These are phyloP conservation scores for Altica lythri DNA, from an alignment of 2,888 invertebrate genomes.

Conservation along the genomic window DNA sequence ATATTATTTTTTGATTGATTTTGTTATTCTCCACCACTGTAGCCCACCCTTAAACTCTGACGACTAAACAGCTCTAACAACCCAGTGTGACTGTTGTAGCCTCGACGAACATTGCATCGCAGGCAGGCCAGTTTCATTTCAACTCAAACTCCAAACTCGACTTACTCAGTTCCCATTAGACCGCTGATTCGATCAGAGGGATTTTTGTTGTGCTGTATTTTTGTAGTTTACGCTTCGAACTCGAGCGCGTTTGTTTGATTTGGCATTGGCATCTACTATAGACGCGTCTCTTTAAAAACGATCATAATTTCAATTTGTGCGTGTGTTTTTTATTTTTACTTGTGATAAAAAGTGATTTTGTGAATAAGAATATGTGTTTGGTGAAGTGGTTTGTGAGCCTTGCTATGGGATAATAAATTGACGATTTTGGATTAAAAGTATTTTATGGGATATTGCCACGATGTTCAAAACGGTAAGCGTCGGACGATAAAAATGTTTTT, in stretches of 20 bases:
- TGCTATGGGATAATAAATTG: slow-evolving; percentile 16
- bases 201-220: too few species aligned
- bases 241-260: too few species aligned
- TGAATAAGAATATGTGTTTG: slow-evolving; percentile 12
- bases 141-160: neutral
- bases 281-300: too few species aligned
- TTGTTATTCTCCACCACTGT: slow-evolving; percentile 25
- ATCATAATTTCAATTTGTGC: too few species aligned
- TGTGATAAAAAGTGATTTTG: too few species aligned
- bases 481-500: slow-evolving; percentile 17
- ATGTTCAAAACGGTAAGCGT: slow-evolving; percentile 29
- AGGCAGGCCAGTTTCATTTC: slow-evolving; percentile 15
- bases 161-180: slow-evolving; percentile 8
- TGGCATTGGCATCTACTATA: too few species aligned
- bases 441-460: slow-evolving; percentile 24
- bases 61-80: slow-evolving; percentile 22
- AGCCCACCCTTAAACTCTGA: slow-evolving; percentile 26
- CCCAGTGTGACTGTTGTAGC: slow-evolving; percentile 31
- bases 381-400: slow-evolving; percentile 13
- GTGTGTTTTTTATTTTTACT: too few species aligned
- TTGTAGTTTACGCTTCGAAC: too few species aligned
- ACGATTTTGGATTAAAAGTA: slow-evolving; percentile 12
- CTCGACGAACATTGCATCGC: slow-evolving; percentile 14
- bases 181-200: too few species aligned
- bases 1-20: too few species aligned